A percentile compares a stretch with the other conserved stretches of the same genome.
These are phyloP conservation scores for Meloidogyne hapla DNA, from an alignment of 1,140 invertebrate genomes.

Conservation along the genomic window DNA sequence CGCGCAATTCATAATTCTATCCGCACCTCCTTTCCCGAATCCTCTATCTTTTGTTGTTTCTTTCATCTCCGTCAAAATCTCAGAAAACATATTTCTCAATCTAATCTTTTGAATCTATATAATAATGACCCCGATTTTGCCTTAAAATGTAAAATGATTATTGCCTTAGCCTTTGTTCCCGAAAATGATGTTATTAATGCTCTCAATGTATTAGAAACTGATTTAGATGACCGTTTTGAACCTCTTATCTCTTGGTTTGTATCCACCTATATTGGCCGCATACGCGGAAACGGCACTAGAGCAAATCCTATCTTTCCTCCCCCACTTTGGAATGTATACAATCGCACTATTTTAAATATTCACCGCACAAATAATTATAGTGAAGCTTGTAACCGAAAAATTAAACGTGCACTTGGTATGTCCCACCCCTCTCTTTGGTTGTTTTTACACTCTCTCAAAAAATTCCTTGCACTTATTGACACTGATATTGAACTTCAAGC, in stretches of 20 bases:
- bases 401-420: not conserved
- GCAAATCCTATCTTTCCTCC: not conserved
- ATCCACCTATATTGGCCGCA: not conserved
- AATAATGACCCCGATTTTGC: constrained; percentile 9
- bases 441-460: no score
- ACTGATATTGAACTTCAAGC: no score
- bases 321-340: not conserved
- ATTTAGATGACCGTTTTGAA: not conserved
- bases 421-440: not conserved
- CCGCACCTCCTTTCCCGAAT: no score
- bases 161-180: not conserved
- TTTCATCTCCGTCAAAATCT: no score
- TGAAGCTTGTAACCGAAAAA: not conserved
- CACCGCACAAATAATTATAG: constrained; percentile 2
- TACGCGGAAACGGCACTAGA: not conserved
- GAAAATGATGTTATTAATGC: not conserved
- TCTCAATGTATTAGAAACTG: not conserved
- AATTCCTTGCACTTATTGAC: no score
- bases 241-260: not conserved
- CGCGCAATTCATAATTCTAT: not conserved
- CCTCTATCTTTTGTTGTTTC: no score
- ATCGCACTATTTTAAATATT: not conserved
- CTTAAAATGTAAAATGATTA: not conserved
- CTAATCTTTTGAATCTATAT: not conserved
- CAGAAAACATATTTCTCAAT: no score